Percentiles rank a stretch among this genome's conserved stretches.
Conservation (phyloP, 2,113 vertebrate genomes). For the Aspidoscelis tigris region DNA sequence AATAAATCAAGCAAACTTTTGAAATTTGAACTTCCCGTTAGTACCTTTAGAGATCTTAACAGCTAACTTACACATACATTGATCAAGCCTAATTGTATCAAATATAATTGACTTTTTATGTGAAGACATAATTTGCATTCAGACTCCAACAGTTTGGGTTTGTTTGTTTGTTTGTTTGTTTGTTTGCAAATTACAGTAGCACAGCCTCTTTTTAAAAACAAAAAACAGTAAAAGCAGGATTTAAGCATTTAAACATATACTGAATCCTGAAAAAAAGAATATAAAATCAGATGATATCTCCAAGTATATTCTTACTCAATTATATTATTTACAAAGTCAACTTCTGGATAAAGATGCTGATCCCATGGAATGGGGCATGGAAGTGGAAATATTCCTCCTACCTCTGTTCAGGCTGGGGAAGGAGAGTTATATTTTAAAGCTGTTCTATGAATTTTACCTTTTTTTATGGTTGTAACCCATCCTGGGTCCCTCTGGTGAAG, state of each 20-base stretch:
- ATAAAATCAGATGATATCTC: no score
- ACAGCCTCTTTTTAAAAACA: background rate
- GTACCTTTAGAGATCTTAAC: background rate
- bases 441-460: no score
- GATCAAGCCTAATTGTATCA: background rate
- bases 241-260: background rate
- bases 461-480: no score
- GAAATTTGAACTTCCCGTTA: background rate
- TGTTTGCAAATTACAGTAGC: background rate
- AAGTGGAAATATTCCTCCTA: no score
- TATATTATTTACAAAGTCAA: background rate
- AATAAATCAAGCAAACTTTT: conserved; percentile 18
- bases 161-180: no score
- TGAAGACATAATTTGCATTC: conserved; percentile 15
- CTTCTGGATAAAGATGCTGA: no score
- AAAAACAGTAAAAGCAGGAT: background rate
- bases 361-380: no score
- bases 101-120: conserved; percentile 1
- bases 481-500: no score
- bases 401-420: no score
- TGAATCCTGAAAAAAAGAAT: no score
- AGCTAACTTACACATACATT: background rate
- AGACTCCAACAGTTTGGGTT: background rate
- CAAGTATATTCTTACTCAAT: no score
- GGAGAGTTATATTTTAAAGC: no score